Base-by-base conservation (phyloP, 2,888 invertebrate genomes). In the Acanthopleura granulata region DNA sequence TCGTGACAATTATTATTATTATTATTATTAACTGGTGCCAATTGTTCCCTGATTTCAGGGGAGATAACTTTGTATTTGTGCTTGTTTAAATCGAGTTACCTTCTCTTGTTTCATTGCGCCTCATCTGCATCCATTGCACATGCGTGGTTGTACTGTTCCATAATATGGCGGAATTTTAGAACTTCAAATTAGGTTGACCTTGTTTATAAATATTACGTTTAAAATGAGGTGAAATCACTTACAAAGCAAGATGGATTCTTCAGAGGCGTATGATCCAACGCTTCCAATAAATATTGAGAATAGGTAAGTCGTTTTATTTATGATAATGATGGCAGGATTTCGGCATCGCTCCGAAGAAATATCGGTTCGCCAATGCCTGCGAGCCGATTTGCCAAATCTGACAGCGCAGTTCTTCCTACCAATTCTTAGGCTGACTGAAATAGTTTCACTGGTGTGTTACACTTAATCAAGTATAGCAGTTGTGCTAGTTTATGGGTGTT, bases 91-190 rank as follows among this genome's bases (percentile, higher is more conserved):
- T 57, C 6, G 57, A 57, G 57, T 57, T 57, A 57, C 12, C 57
- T 18, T 57, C 22, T 22, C 18, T 57, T 18, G 22, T 12, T 57
- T 57, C 22, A n/a, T 57, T 57, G 18, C 22, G 57, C 57, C n/a
- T 3, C 18, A n/a, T 57, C 22, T 22, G n/a, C n/a, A n/a, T 57
- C 22, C 22, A 18, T 18, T 57, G 57, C 18, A 22, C 57, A 57
- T 57, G 57, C 57, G 57, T 57, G 22, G 18, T 57, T 22, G 22
- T 57, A 57, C 57, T 6, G 18, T 12, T 57, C n/a, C 12, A n/a
- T 22, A 57, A 57, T 57, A 57, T 57, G 57, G 57, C 57, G 57
- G 57, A 57, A 57, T 57, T 57, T 57, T 57, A 22, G 57, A 57
- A 18, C 22, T 57, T 22, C 18, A 57, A 57, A 57, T 57, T 57